These are phyloP conservation scores for Leptodactylus fallax DNA, from an alignment of 2,797 vertebrate species.

Conservation along the genomic window DNA sequence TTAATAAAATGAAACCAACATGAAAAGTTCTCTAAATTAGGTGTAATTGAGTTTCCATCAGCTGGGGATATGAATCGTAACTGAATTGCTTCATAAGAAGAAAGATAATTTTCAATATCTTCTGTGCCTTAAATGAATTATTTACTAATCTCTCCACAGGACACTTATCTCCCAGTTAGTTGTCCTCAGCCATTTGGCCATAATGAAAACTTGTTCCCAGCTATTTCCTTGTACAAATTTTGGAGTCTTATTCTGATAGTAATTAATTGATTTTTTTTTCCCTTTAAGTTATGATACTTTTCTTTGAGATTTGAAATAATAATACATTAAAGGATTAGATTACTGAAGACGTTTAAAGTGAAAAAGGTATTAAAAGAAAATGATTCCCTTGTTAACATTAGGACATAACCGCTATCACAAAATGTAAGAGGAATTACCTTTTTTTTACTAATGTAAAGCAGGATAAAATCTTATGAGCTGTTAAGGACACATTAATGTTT, in stretches of 20 bases:
- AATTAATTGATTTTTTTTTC: constrained; percentile 43
- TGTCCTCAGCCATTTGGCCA: constrained; percentile 40
- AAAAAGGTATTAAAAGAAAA: constrained; percentile 31
- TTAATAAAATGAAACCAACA: constrained; percentile 31
- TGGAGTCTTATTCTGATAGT: neutral
- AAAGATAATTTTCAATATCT: constrained; percentile 47
- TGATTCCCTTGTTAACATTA: constrained; percentile 18
- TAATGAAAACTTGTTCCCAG: constrained; percentile 43
- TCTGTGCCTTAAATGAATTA: constrained; percentile 51
- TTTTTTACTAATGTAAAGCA: constrained; percentile 5
- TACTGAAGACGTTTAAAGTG: constrained; percentile 16
- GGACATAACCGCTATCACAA: constrained; percentile 30
- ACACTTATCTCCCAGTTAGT: constrained; percentile 28
- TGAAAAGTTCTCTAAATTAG: constrained; percentile 30
- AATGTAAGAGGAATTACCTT: neutral
- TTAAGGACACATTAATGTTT: neutral
- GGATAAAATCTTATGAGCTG: constrained; percentile 8
- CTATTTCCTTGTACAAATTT: constrained; percentile 28
- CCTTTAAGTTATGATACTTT: constrained; percentile 13
- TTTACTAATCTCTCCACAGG: constrained; percentile 56
- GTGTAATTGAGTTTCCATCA: constrained; percentile 47
- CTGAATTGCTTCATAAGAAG: constrained; percentile 32
- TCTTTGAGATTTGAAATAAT: constrained; percentile 51
- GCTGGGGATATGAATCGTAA: constrained; percentile 41
- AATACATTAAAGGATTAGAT: constrained; percentile 55